Evolutionary conservation across 2,797 vertebrate species (phyloP), one percentile per base, ranked within the genome.

Genomic region (Morus bassanus): DNA sequence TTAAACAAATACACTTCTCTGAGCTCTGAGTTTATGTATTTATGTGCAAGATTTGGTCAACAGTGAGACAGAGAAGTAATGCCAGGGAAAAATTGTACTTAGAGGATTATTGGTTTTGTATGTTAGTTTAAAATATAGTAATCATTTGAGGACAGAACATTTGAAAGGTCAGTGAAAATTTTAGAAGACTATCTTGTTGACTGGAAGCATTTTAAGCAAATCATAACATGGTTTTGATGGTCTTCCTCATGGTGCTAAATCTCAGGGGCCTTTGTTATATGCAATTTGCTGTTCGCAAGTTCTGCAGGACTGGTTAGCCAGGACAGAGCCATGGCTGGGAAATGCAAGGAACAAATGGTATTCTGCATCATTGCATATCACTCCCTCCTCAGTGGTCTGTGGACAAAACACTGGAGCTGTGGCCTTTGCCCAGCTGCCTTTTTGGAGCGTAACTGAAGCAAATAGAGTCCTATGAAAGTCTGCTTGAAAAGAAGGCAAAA

Each of bases 1-100:
- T 96, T 96, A 96, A 96, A 94, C 84, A 75, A 95, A 95, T 92
- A 81, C 64, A 94, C 41, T 96, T 96, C 96, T 75, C 90, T 83
- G 61, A 89, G 89, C 63, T 93, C 91, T 56, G 91, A 86, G 60
- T 35, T 93, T 86, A 31, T 95, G 43, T 65, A 80, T 88, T 95
- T 97, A 12, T 37, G 37, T 75, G 48, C 46, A 77, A 72, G 18
- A 61, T 56, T 89, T 73, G 10, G 48, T 74, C 39, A 64, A 83
- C 64, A 70, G 43, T 60, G n/a, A 50, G 75, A 39, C 14, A 75
- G 6, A 12, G 50, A 85, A 51, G 8, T 39, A 86, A 75, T 30
- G 15, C 16, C 65, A 23, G 13, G 8, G 28, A 6, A 43, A 95
- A 82, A 86, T 27, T 0, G 0, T 50, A 39, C 15, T 48, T 37